These are phyloP conservation scores for Cosmorhoe ocellata DNA, from an alignment of 2,888 invertebrate species.

Conservation along the genomic window DNA sequence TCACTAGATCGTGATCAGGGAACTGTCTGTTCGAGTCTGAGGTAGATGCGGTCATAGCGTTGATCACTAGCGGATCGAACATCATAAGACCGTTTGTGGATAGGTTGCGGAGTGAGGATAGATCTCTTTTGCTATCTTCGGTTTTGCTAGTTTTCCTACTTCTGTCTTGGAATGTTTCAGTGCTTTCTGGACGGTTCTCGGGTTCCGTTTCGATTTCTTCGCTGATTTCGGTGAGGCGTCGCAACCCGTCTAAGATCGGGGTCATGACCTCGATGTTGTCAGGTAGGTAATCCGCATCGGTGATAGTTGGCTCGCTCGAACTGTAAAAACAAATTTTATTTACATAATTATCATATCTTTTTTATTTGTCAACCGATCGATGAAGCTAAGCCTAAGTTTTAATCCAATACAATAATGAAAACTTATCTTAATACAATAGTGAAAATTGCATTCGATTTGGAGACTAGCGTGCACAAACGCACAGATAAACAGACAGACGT, in stretches of 20 bases:
- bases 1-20: constrained; percentile 73
- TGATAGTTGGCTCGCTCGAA: constrained; percentile 66
- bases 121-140: constrained; percentile 53
- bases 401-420: too few species aligned
- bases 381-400: too few species aligned
- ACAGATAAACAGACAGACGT: too few species aligned
- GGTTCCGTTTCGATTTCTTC: constrained; percentile 49
- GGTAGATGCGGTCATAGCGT: constrained; percentile 61
- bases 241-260: constrained; percentile 72
- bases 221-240: constrained; percentile 55
- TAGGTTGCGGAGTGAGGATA: constrained; percentile 65
- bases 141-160: constrained; percentile 64
- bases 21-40: constrained; percentile 61
- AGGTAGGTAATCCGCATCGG: constrained; percentile 71
- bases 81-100: constrained; percentile 76
- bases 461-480: too few species aligned
- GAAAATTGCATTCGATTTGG: too few species aligned
- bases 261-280: constrained; percentile 78
- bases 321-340: constrained; percentile 43
- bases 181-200: constrained; percentile 20
- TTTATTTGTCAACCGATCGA: too few species aligned
- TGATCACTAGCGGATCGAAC: constrained; percentile 76
- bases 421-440: too few species aligned
- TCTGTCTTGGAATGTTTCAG: constrained; percentile 63
- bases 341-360: too few species aligned